Evolutionary conservation across 2,113 vertebrate genomes (phyloP).

Genomic region (Crotalus tigris): DNA sequence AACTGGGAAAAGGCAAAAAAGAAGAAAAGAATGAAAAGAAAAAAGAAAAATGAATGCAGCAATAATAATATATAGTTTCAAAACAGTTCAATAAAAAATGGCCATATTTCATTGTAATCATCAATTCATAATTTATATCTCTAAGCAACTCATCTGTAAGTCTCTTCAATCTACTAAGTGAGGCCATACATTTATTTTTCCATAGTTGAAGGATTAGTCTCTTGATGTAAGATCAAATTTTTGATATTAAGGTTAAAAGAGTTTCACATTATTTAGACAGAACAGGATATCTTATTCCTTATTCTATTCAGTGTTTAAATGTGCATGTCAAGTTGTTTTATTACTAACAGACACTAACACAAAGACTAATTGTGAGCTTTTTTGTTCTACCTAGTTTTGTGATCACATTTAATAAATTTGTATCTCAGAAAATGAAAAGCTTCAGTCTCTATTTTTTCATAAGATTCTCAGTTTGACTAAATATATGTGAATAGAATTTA

Average conservation of each 20-base stretch:
- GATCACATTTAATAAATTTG: neutral
- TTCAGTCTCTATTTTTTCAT: neutral
- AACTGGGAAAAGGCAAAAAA: neutral
- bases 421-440: neutral
- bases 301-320: neutral
- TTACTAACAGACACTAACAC: neutral
- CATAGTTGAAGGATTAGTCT: neutral
- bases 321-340: neutral
- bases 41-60: neutral
- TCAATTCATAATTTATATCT: neutral
- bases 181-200: neutral
- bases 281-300: neutral
- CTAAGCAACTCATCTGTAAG: neutral
- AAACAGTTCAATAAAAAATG: neutral
- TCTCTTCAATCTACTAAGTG: neutral
- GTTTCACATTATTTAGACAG: neutral
- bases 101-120: neutral
- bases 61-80: neutral
- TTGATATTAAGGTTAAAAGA: neutral
- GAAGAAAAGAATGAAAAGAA: neutral
- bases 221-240: neutral
- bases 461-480: neutral
- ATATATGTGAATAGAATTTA: neutral
- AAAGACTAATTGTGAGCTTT: neutral
- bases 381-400: neutral